Evolutionary conservation across 2,797 vertebrate species (phyloP).

Genomic region (Cossypha heuglini): DNA sequence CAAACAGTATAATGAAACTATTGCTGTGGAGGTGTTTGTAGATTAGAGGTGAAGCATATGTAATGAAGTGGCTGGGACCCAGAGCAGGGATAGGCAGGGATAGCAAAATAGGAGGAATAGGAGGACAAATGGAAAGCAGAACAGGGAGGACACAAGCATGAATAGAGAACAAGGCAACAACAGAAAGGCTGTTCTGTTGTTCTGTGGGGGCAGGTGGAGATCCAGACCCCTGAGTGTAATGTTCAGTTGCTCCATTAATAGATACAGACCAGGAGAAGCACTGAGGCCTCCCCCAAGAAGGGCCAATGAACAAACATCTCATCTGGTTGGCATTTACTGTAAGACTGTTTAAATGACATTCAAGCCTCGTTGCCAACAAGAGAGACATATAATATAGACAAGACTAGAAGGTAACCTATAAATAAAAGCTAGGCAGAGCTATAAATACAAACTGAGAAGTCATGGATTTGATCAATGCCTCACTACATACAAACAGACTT

Average conservation of each 20-base stretch:
- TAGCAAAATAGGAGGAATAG: neutral
- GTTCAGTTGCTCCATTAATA: constrained; percentile 29
- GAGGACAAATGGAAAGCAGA: neutral
- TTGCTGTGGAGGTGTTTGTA: neutral
- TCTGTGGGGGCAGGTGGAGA: neutral
- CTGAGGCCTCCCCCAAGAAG: neutral
- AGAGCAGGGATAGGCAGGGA: neutral
- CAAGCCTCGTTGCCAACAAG: neutral
- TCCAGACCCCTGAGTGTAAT: neutral
- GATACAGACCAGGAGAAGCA: neutral
- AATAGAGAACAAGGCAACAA: neutral
- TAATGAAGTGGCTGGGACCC: neutral
- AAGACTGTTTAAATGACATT: constrained; percentile 18
- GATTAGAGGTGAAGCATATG: neutral
- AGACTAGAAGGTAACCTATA: constrained; percentile 43
- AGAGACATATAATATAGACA: constrained; percentile 37
- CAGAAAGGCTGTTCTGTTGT: neutral
- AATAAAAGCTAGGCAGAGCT: constrained; percentile 38
- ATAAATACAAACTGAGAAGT: constrained; percentile 39
- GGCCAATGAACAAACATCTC: neutral
- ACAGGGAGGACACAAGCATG: neutral
- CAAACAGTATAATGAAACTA: neutral
- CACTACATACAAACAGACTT: neutral
- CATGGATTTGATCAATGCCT: constrained; percentile 6
- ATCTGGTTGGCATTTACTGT: constrained; percentile 20